Percentiles rank a stretch among this genome's conserved stretches.
These are phyloP conservation scores for Lobophora halterata DNA, from an alignment of 2,888 invertebrate species.

Conservation along the genomic window DNA sequence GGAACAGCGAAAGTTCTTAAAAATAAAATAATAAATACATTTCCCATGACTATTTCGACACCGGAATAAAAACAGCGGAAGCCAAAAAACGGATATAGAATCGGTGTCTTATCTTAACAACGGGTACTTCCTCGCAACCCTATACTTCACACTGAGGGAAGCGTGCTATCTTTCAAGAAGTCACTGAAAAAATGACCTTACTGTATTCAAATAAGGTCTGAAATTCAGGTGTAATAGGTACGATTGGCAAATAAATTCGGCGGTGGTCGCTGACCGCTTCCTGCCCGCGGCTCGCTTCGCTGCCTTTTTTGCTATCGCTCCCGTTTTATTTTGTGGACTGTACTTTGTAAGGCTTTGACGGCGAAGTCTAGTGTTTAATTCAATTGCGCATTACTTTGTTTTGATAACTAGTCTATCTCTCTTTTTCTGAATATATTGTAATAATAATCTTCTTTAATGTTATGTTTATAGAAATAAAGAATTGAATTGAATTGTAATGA, in stretches of 20 bases:
- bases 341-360: constrained; percentile 44
- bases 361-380: constrained; percentile 12
- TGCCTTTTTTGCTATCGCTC: constrained; percentile 38
- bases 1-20: too few relatives aligned
- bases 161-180: constrained; percentile 14
- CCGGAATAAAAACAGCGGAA: constrained; percentile 28
- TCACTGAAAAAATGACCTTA: constrained; percentile 23
- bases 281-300: constrained; percentile 36
- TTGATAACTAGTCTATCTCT: too few relatives aligned
- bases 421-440: too few relatives aligned
- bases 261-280: constrained; percentile 59
- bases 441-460: too few relatives aligned
- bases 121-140: constrained; percentile 57
- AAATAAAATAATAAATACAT: too few relatives aligned
- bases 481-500: too few relatives aligned
- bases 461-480: too few relatives aligned
- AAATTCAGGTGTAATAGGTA: constrained; percentile 29
- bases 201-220: constrained; percentile 4
- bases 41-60: constrained; percentile 7
- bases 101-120: constrained; percentile 60
- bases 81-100: constrained; percentile 52
- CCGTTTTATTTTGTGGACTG: constrained; percentile 41
- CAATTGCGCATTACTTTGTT: too few relatives aligned
- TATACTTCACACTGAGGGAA: constrained; percentile 44
- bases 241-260: constrained; percentile 57